phyloP scores from a whole-genome alignment of 2,113 vertebrate species.

The Clarias gariepinus region DNA sequence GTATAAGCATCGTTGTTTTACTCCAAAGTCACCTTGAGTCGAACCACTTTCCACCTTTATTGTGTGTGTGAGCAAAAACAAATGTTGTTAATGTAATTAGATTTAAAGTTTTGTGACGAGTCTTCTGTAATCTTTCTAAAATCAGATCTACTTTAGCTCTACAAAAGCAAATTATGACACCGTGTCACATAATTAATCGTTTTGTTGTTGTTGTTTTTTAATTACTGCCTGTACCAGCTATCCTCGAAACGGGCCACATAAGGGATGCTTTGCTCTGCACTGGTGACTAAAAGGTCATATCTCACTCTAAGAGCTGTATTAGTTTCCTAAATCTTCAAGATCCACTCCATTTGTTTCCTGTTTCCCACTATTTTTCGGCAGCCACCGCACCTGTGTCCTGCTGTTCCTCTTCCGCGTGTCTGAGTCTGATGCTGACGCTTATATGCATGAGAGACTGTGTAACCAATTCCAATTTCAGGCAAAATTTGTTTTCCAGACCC shows the following conservation, averaged over 20 bases:
- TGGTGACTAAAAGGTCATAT: neutral
- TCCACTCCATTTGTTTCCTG: conserved; percentile 16
- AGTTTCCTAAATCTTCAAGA: conserved; percentile 13
- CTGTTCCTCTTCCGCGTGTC: conserved; percentile 20
- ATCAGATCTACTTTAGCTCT: neutral
- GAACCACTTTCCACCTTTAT: neutral
- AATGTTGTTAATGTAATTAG: neutral
- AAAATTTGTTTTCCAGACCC: conserved; percentile 51
- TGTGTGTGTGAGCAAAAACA: neutral
- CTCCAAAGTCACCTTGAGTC: neutral
- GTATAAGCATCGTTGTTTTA: neutral
- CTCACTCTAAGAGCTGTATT: conserved; percentile 13
- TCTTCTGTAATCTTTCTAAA: neutral
- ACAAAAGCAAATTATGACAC: neutral
- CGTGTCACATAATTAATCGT: neutral
- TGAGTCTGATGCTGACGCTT: conserved; percentile 1
- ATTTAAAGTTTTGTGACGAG: neutral
- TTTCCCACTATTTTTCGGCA: conserved; percentile 12
- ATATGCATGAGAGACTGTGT: conserved; percentile 48
- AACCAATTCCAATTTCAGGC: conserved; percentile 56
- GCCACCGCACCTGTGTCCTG: conserved; percentile 26
- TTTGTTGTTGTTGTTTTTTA: neutral
- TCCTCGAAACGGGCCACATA: neutral
- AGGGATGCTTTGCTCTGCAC: neutral
- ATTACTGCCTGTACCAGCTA: neutral